phyloP scores from a whole-genome alignment of 1,140 invertebrate genomes.

The Andrena cerasifolii region DNA sequence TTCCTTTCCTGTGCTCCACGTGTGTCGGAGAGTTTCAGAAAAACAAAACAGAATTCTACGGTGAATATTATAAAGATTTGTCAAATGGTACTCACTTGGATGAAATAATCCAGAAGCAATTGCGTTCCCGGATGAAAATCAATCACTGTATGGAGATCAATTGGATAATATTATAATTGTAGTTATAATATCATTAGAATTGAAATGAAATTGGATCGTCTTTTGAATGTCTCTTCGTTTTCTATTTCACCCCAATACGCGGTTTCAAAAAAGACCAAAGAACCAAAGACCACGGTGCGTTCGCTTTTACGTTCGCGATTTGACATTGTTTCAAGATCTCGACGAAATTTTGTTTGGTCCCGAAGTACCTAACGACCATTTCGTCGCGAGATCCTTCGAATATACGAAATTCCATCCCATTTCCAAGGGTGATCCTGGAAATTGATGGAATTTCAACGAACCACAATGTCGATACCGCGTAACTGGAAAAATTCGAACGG shows the following conservation, averaged over 20 bases:
- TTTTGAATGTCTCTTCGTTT: too few relatives aligned
- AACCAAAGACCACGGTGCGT: constrained; percentile 3
- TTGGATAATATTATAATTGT: too few relatives aligned
- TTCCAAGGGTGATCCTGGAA: background rate
- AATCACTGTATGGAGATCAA: too few relatives aligned
- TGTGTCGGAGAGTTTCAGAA: background rate
- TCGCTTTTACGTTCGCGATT: background rate
- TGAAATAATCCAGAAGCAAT: too few relatives aligned
- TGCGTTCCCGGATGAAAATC: too few relatives aligned
- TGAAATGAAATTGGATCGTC: too few relatives aligned
- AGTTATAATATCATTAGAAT: too few relatives aligned
- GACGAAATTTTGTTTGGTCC: background rate
- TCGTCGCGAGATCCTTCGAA: background rate
- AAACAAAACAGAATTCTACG: too few relatives aligned
- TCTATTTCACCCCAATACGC: background rate
- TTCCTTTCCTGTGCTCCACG: background rate
- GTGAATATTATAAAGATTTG: too few relatives aligned
- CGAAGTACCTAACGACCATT: constrained; percentile 5
- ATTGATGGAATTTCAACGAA: constrained; percentile 1
- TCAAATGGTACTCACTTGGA: too few relatives aligned
- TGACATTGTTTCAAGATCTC: background rate
- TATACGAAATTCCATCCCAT: background rate
- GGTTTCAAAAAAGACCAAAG: background rate
- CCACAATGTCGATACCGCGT: background rate
- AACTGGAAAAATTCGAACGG: background rate